Evolutionary conservation across 2,888 invertebrate species (phyloP).

Genomic region (Cremastinae sp.): DNA sequence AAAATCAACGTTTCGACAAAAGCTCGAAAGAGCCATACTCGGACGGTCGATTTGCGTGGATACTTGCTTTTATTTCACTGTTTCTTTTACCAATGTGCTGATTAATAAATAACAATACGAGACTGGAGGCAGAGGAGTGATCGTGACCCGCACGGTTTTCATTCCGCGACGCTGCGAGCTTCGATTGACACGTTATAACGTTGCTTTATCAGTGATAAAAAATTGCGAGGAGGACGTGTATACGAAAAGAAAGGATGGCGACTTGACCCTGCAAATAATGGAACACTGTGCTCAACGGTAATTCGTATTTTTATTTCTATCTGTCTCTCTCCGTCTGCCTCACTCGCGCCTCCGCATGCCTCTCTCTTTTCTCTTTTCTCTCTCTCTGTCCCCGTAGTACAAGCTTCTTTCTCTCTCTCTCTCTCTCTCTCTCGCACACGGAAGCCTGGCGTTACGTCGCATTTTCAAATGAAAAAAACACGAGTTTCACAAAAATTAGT

Average conservation of each 20-base stretch:
- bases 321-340: slow-evolving; percentile 15
- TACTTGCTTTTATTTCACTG: slow-evolving; percentile 1
- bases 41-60: slow-evolving; percentile 58
- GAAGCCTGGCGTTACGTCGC: slow-evolving; percentile 48
- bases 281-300: slow-evolving; percentile 76
- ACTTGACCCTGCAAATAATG: slow-evolving; percentile 78
- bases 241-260: slow-evolving; percentile 72
- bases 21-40: slow-evolving; percentile 60
- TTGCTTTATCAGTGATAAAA: slow-evolving; percentile 61
- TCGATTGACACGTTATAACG: slow-evolving; percentile 40
- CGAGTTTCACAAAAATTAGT: slow-evolving; percentile 17
- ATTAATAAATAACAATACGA: slow-evolving; percentile 20
- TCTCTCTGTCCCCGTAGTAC: slow-evolving; percentile 1
- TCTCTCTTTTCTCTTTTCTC: slow-evolving; percentile 3
- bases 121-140: slow-evolving; percentile 19
- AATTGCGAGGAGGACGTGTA: slow-evolving; percentile 55
- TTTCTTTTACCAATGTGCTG: slow-evolving; percentile 6
- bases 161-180: slow-evolving; percentile 38
- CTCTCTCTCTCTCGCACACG: slow-evolving; percentile 5
- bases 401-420: slow-evolving; percentile 8
- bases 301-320: slow-evolving; percentile 49
- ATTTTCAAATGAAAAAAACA: slow-evolving; percentile 26
- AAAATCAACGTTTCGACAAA: slow-evolving; percentile 49
- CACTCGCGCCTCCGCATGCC: slow-evolving; percentile 2
- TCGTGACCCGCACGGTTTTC: slow-evolving; percentile 24